These are phyloP conservation scores for Hylyphantes graminicola DNA, from an alignment of 1,140 invertebrate genomes.

Conservation along the genomic window DNA sequence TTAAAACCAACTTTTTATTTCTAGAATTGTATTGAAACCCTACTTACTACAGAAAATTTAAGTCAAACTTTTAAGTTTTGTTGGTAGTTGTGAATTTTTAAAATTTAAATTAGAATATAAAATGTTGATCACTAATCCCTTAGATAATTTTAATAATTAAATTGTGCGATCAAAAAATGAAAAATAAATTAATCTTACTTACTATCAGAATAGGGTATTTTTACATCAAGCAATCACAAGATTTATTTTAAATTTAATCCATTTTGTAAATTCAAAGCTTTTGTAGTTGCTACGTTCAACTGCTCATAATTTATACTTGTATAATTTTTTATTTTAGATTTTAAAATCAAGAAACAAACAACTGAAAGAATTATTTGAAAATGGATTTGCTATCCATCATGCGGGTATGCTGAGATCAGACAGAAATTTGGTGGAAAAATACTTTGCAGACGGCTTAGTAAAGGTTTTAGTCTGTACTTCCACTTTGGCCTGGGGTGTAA, in stretches of 20 bases:
- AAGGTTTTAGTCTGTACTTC: slow-evolving; percentile 97
- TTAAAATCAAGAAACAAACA: slow-evolving; percentile 80
- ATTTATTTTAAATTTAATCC: neutral
- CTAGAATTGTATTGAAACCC: neutral
- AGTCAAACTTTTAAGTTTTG: neutral
- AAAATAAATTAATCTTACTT: neutral
- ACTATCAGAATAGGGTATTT: neutral
- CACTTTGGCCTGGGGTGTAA: slow-evolving; percentile 99
- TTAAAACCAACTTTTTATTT: neutral
- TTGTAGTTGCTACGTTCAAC: neutral
- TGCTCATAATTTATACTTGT: neutral
- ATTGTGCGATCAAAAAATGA: neutral
- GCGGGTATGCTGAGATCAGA: slow-evolving; percentile 92
- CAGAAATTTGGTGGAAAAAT: slow-evolving; percentile 87
- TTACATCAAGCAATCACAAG: neutral
- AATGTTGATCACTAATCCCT: neutral
- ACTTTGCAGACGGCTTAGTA: slow-evolving; percentile 88
- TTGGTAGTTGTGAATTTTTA: neutral
- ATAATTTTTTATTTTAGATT: slow-evolving; percentile 68
- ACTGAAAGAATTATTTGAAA: slow-evolving; percentile 83
- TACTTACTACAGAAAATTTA: neutral
- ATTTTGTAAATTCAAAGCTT: neutral
- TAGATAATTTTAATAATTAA: neutral
- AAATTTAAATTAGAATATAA: neutral
- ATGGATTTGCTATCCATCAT: slow-evolving; percentile 95